Evolutionary conservation across 2,797 vertebrate genomes (phyloP).

Genomic region (Chloroceryle amazona): DNA sequence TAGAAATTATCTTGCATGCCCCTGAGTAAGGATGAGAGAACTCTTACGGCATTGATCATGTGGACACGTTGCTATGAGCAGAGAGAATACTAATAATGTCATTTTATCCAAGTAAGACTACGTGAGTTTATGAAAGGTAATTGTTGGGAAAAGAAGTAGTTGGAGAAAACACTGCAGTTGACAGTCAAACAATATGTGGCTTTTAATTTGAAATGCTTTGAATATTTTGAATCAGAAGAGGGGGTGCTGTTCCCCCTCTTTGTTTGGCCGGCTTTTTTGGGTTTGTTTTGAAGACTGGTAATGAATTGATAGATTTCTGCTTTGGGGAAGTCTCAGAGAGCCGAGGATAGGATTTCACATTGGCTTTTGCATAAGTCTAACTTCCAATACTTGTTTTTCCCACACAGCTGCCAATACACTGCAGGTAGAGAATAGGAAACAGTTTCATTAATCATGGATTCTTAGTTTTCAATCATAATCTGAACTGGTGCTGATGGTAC

Average conservation of each 20-base stretch:
- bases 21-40: not conserved
- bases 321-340: not conserved
- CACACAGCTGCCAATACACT: not conserved
- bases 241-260: not conserved
- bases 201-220: constrained; percentile 19
- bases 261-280: not conserved
- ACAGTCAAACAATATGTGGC: not conserved
- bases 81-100: not conserved
- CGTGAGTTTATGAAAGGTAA: not conserved
- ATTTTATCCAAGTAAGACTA: not conserved
- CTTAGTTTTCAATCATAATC: not conserved
- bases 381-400: not conserved
- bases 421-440: not conserved
- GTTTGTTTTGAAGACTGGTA: not conserved
- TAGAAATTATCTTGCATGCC: not conserved
- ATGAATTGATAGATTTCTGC: not conserved
- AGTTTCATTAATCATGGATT: not conserved
- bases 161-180: not conserved
- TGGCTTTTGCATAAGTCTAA: not conserved
- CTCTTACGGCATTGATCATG: not conserved
- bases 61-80: not conserved
- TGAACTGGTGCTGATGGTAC: not conserved
- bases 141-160: not conserved
- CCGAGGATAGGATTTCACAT: not conserved
- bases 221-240: not conserved